These are phyloP conservation scores for Lathamus discolor DNA, from an alignment of 2,113 vertebrate genomes.

Conservation along the genomic window DNA sequence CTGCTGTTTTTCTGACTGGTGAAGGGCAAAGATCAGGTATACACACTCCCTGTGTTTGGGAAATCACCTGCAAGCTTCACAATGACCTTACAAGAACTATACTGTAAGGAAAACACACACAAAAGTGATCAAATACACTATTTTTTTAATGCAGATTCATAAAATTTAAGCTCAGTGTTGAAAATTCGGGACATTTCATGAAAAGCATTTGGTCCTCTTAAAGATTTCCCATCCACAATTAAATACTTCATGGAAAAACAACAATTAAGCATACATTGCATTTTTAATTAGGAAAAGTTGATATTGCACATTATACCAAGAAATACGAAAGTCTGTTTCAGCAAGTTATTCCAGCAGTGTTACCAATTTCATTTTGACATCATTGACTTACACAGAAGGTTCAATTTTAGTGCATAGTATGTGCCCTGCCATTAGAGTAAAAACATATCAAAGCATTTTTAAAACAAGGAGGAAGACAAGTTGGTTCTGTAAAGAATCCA, in stretches of 20 bases:
- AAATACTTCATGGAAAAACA: slow-evolving; percentile 65
- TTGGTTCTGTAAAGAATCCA: neutral
- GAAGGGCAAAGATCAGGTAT: neutral
- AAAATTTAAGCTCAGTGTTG: slow-evolving; percentile 64
- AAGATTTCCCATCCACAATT: slow-evolving; percentile 45
- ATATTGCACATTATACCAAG: slow-evolving; percentile 73
- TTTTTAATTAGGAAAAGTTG: slow-evolving; percentile 43
- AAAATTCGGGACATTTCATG: slow-evolving; percentile 59
- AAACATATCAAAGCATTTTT: neutral
- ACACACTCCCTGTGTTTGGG: neutral
- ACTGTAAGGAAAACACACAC: neutral
- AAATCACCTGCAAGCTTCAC: neutral
- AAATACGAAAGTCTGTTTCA: slow-evolving; percentile 42
- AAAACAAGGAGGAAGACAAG: neutral
- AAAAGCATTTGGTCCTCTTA: slow-evolving; percentile 70
- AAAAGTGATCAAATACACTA: neutral
- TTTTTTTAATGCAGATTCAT: slow-evolving; percentile 75
- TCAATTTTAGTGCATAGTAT: neutral
- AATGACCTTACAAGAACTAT: neutral
- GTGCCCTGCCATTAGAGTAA: neutral
- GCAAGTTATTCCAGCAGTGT: slow-evolving; percentile 45
- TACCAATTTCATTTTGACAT: neutral
- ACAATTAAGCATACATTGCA: slow-evolving; percentile 48
- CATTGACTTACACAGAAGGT: neutral
- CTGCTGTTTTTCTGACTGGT: neutral